phyloP scores from a whole-genome alignment of 2,888 invertebrate genomes.

The Anorthoa munda region DNA sequence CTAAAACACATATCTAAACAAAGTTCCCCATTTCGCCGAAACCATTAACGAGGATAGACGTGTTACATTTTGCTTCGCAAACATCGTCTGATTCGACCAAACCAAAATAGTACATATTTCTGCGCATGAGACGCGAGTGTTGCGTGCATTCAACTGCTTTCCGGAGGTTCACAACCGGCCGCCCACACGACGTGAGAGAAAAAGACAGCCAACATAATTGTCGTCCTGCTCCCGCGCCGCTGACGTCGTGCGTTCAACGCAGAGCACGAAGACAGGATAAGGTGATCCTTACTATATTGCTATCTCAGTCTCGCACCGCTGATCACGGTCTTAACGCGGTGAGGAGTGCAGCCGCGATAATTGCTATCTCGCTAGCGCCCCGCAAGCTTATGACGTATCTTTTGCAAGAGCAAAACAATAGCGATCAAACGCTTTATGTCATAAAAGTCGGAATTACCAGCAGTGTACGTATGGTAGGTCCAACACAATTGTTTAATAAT shows the following conservation, averaged over 20 bases:
- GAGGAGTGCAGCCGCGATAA: not conserved
- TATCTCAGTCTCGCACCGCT: not conserved
- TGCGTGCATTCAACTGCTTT: not conserved
- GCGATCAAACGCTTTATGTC: too few species aligned
- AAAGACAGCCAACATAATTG: constrained; percentile 2
- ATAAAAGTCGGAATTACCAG: too few species aligned
- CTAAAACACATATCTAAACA: too few species aligned
- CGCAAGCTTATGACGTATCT: too few species aligned
- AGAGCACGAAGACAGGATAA: not conserved
- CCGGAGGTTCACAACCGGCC: not conserved
- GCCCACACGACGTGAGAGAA: constrained; percentile 2
- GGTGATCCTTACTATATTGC: constrained; percentile 4
- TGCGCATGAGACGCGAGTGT: constrained; percentile 38
- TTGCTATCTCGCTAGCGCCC: not conserved
- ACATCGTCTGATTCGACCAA: too few species aligned
- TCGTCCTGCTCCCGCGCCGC: constrained; percentile 4
- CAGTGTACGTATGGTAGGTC: too few species aligned
- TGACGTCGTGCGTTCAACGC: constrained; percentile 34
- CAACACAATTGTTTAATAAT: too few species aligned
- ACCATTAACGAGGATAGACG: too few species aligned
- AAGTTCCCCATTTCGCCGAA: too few species aligned
- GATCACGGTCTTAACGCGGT: not conserved
- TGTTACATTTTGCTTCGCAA: too few species aligned
- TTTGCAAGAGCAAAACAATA: too few species aligned
- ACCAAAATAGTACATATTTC: not conserved